phyloP scores from a whole-genome alignment of 2,888 invertebrate genomes.

The Eupithecia dodoneata region DNA sequence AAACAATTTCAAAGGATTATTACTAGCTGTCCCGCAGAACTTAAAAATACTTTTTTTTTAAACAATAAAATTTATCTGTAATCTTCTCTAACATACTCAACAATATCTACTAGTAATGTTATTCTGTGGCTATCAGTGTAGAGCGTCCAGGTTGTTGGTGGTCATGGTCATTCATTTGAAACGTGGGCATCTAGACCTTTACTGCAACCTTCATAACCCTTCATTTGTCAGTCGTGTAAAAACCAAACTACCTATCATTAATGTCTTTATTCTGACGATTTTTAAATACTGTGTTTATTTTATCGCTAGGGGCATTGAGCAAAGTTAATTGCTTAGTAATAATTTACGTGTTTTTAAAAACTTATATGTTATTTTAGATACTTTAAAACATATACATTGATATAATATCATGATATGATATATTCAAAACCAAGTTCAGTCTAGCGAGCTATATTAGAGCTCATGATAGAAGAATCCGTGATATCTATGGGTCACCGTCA shows the following conservation, averaged over 20 bases:
- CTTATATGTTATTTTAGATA: not conserved
- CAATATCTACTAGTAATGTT: constrained; percentile 12
- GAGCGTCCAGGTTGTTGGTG: constrained; percentile 69
- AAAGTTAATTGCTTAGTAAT: constrained; percentile 27
- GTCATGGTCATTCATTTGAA: constrained; percentile 65
- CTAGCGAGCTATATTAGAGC: too few species aligned
- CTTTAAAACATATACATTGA: too few species aligned
- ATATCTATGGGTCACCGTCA: too few species aligned
- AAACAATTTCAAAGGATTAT: too few species aligned
- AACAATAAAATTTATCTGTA: not conserved
- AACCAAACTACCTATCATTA: constrained; percentile 53
- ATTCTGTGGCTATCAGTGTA: constrained; percentile 57
- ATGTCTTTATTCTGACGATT: constrained; percentile 57
- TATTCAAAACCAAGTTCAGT: too few species aligned
- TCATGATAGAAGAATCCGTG: too few species aligned
- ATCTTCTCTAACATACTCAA: not conserved
- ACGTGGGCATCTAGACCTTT: constrained; percentile 56
- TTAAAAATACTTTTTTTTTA: too few species aligned
- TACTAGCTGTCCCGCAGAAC: too few species aligned
- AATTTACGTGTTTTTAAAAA: not conserved
- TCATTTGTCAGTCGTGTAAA: constrained; percentile 62
- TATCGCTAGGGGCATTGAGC: constrained; percentile 27
- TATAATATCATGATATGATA: too few species aligned
- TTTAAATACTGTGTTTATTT: constrained; percentile 43
- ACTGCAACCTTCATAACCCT: constrained; percentile 59